phyloP scores from a whole-genome alignment of 2,797 vertebrate species.

The Hyperoplus lanceolatus region DNA sequence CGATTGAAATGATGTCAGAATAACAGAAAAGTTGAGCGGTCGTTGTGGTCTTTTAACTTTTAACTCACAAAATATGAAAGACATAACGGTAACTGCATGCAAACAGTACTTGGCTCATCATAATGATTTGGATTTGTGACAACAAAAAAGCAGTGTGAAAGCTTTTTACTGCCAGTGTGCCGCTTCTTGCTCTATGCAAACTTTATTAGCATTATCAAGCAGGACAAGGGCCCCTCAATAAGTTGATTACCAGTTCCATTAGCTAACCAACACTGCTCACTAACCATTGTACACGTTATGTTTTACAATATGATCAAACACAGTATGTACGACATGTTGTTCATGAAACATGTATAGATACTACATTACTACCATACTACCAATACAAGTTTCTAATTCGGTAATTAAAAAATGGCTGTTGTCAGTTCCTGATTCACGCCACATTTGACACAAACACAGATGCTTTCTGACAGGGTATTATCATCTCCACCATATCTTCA shows the following conservation, averaged over 20 bases:
- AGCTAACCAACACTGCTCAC: constrained; percentile 18
- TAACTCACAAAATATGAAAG: constrained; percentile 26
- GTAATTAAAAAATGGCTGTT: neutral
- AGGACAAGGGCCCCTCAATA: constrained; percentile 22
- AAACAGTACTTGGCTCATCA: constrained; percentile 20
- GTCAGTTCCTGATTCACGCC: neutral
- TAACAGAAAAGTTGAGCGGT: constrained; percentile 12
- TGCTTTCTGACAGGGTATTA: neutral
- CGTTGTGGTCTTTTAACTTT: constrained; percentile 11
- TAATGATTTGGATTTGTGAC: constrained; percentile 35
- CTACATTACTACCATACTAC: neutral
- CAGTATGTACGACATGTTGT: constrained; percentile 16
- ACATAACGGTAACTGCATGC: constrained; percentile 18
- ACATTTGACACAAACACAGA: neutral
- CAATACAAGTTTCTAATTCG: constrained; percentile 3
- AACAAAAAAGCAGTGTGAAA: constrained; percentile 35
- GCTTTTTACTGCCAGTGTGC: constrained; percentile 14
- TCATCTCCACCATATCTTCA: neutral
- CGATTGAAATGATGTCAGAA: constrained; percentile 4
- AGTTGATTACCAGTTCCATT: constrained; percentile 45
- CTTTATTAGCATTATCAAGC: constrained; percentile 30
- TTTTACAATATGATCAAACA: constrained; percentile 17
- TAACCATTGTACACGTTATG: constrained; percentile 22
- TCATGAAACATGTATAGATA: constrained; percentile 24
- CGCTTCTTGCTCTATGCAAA: constrained; percentile 8